Conservation (phyloP, 2,797 vertebrate genomes). For the Hirundo rustica region DNA sequence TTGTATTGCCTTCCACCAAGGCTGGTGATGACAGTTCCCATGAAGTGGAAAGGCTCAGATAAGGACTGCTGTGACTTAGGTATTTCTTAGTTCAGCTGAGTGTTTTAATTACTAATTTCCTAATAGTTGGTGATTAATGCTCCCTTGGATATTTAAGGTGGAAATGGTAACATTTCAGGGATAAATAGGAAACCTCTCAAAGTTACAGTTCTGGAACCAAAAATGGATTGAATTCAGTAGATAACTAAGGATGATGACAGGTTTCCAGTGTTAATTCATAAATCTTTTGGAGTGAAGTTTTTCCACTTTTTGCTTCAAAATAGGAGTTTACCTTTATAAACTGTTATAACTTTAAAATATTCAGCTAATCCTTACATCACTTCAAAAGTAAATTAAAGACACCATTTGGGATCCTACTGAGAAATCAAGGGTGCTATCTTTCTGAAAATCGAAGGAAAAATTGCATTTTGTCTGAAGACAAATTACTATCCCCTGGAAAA, state of each 20-base stretch:
- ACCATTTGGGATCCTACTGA: background rate
- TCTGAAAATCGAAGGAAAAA: background rate
- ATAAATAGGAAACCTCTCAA: background rate
- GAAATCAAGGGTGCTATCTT: fast-evolving
- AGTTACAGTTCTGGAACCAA: background rate
- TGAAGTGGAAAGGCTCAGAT: background rate
- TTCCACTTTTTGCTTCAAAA: background rate
- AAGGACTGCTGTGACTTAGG: background rate
- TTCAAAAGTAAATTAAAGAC: background rate
- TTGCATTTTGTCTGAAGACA: background rate
- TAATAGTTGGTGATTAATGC: background rate
- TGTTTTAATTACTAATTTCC: background rate
- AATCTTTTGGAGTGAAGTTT: background rate
- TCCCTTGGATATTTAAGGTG: background rate
- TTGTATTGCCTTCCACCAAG: background rate
- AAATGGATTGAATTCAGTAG: background rate
- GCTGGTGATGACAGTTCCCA: background rate
- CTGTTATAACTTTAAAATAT: background rate
- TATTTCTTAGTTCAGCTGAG: background rate
- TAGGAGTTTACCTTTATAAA: background rate
- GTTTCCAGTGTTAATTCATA: background rate
- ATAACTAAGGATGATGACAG: background rate
- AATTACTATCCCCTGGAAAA: fast-evolving
- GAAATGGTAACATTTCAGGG: background rate
- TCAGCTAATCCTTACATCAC: background rate